These are phyloP conservation scores for Drosophila eugracilis DNA, from an alignment of 1,140 invertebrate genomes.

Conservation along the genomic window DNA sequence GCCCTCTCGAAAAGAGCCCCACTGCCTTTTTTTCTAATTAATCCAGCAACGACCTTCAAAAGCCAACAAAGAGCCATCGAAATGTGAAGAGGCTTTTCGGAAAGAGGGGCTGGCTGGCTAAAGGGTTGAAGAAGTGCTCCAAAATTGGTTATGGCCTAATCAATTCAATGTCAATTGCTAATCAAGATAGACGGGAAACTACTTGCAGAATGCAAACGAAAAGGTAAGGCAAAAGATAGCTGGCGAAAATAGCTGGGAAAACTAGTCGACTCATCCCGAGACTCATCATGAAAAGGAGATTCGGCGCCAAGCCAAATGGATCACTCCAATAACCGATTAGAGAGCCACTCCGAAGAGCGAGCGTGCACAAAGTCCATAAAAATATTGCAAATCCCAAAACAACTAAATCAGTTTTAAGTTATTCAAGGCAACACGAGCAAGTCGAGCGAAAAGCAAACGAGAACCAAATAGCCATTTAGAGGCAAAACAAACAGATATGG, in stretches of 20 bases:
- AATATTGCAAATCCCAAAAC: slow-evolving; percentile 51
- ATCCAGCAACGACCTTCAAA: slow-evolving; percentile 29
- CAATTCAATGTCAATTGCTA: slow-evolving; percentile 64
- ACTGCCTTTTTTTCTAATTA: slow-evolving; percentile 30
- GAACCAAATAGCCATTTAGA: slow-evolving; percentile 53
- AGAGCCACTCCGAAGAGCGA: slow-evolving; percentile 4
- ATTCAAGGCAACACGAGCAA: slow-evolving; percentile 47
- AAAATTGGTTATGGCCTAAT: slow-evolving; percentile 38
- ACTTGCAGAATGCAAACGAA: slow-evolving; percentile 12
- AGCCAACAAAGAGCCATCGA: slow-evolving; percentile 31
- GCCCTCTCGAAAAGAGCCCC: neutral
- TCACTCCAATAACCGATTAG: slow-evolving; percentile 15
- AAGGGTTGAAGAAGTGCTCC: neutral
- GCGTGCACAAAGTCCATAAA: slow-evolving; percentile 31
- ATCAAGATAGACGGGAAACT: slow-evolving; percentile 37
- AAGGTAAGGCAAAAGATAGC: neutral
- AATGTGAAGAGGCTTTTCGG: neutral
- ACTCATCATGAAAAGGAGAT: slow-evolving; percentile 1
- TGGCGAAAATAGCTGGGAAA: neutral
- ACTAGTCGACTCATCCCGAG: neutral
- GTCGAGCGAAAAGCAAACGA: slow-evolving; percentile 24
- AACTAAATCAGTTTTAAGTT: slow-evolving; percentile 67
- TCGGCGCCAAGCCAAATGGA: neutral
- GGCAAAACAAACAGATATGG: slow-evolving; percentile 28
- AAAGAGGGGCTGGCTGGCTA: neutral